A percentile compares a stretch with the other conserved stretches of the same genome.
Evolutionary conservation across 2,888 invertebrate species (phyloP).

Genomic region (Tinea trinotella): DNA sequence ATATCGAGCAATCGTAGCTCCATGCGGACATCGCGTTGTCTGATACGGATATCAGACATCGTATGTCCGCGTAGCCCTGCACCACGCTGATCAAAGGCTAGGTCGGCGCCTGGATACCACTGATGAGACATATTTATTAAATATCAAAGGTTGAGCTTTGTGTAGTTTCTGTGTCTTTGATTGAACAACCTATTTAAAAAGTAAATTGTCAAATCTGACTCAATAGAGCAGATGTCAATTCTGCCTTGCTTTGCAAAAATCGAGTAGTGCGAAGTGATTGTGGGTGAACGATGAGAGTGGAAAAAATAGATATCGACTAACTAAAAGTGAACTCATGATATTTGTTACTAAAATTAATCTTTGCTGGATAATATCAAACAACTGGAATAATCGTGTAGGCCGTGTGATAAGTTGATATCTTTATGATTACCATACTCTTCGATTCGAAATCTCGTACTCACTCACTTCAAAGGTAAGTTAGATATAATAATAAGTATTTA

Average conservation of each 20-base stretch:
- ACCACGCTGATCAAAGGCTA: no score
- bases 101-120: no score
- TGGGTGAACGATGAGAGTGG: background rate
- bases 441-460: slow-evolving; percentile 3
- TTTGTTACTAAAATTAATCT: background rate
- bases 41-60: no score
- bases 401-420: background rate
- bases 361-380: background rate
- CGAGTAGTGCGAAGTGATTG: no score
- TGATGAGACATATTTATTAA: no score
- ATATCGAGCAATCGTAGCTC: no score
- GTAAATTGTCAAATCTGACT: background rate
- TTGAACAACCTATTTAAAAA: no score
- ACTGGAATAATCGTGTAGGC: background rate
- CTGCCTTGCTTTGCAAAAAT: background rate
- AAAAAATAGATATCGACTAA: background rate
- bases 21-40: no score
- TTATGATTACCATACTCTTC: background rate
- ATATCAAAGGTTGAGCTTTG: no score
- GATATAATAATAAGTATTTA: no score
- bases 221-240: background rate
- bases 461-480: slow-evolving; percentile 4
- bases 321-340: background rate
- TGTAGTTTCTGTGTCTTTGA: no score
- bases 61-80: no score